Evolutionary conservation across 2,797 vertebrate species (phyloP).

Genomic region (Buceros bicornis): DNA sequence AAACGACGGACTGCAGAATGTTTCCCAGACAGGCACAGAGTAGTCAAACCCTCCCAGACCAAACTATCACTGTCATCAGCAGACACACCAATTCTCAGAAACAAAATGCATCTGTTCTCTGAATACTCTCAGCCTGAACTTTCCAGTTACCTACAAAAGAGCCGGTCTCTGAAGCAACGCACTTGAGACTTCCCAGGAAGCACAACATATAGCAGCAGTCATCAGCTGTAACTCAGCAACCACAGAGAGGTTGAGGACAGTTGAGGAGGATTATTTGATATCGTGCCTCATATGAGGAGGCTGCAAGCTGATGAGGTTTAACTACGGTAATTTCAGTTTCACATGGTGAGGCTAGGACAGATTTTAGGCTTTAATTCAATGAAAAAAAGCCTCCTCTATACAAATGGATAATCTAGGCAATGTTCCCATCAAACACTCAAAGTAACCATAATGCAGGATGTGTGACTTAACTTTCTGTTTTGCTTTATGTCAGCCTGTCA

Average conservation of each 20-base stretch:
- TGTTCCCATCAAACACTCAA: background rate
- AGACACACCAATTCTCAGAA: background rate
- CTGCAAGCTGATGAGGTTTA: background rate
- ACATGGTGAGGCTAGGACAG: background rate
- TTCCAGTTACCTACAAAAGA: background rate
- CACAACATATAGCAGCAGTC: background rate
- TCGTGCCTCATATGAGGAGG: background rate
- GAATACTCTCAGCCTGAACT: background rate
- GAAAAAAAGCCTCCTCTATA: background rate
- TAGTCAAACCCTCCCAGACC: background rate
- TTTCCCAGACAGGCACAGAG: background rate
- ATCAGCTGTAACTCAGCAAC: background rate
- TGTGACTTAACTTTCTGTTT: background rate
- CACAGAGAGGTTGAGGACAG: background rate
- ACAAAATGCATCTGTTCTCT: background rate
- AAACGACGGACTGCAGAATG: background rate
- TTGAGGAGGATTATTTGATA: background rate
- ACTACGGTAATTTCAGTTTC: background rate
- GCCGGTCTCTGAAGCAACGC: background rate
- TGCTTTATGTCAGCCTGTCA: background rate
- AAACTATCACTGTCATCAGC: background rate
- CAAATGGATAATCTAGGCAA: background rate
- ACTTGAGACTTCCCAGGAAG: background rate
- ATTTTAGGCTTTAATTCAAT: background rate
- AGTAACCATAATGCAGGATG: background rate